Evolutionary conservation across 2,113 vertebrate genomes (phyloP), one percentile per base, ranked within the genome.

Genomic region (Lates calcarifer): DNA sequence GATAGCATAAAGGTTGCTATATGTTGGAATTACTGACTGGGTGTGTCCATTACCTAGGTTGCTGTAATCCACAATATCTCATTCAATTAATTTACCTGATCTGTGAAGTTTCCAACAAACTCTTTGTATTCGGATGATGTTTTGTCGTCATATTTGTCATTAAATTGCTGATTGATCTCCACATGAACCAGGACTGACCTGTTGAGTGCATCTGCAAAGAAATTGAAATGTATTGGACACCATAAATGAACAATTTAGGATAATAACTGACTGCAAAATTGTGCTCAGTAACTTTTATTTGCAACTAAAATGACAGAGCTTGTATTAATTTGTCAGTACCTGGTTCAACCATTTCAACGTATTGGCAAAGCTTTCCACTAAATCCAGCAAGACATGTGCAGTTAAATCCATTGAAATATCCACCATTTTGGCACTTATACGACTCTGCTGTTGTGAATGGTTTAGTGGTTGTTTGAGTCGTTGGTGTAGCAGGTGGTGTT

Each of bases 351-450:
- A 1, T 1, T 9, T 11, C 13, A 2, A 63, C 0, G 1, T 3
- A 11, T 39, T 85, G 3, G 2, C 86, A 88, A 0, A 0, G 0
- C 0, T 0, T 5, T 14, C 82, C 86, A 33, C 0, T 2, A 8
- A 83, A 80, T 41, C 49, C 75, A n/a, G 0, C 0, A 18, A 0
- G 2, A 76, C 86, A 88, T 3, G 1, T 15, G 35, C 86, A 88
- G 18, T 0, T 15, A 0, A 0, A 2, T 33, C 75, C 86, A 79
- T 43, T 39, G 0, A 12, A 26, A 29, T 1, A 5, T 17, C 82
- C 82, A 5, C 82, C 82, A 63, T 85, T 76, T 31, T 39, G 28
- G 49, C 86, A 88, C 0, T n/a, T 0, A 0, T 11, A 0, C 1
- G 47, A 51, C 2, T 45, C 1, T 15, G 3, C 11, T 51, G 60